Percentiles rank a stretch among this genome's conserved stretches.
phyloP scores from a whole-genome alignment of 2,113 vertebrate genomes.

The Stigmatopora nigra region DNA sequence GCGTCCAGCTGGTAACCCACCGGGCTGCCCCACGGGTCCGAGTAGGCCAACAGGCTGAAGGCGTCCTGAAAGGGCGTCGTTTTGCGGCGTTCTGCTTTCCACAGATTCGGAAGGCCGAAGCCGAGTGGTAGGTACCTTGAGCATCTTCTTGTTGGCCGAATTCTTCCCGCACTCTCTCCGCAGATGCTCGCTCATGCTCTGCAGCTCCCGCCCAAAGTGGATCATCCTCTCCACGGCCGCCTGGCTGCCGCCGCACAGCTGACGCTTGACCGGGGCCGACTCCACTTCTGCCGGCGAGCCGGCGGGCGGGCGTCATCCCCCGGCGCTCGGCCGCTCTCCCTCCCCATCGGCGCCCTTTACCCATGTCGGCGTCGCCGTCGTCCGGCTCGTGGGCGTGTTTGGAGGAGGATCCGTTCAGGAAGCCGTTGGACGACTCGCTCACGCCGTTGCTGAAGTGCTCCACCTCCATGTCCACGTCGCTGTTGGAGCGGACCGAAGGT shows the following conservation, averaged over 20 bases:
- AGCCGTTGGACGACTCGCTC: conserved; percentile 93
- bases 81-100: too few relatives aligned
- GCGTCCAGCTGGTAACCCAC: conserved; percentile 95
- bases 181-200: conserved; percentile 96
- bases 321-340: too few relatives aligned
- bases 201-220: conserved; percentile 93
- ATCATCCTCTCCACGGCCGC: conserved; percentile 98
- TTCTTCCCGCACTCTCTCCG: conserved; percentile 95
- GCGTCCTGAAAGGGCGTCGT: conserved; percentile 75
- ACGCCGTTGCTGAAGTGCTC: conserved; percentile 97
- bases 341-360: conserved; percentile 49
- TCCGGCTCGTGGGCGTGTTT: conserved; percentile 87
- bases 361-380: conserved; percentile 97
- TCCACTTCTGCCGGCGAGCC: conserved; percentile 80
- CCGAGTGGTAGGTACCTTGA: conserved; percentile 76
- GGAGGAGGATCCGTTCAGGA: conserved; percentile 94
- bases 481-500: conserved; percentile 54
- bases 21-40: conserved; percentile 95
- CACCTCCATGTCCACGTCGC: conserved; percentile 96
- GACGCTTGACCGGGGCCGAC: conserved; percentile 83
- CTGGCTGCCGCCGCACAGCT: conserved; percentile 94
- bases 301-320: too few relatives aligned
- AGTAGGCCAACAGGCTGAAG: conserved; percentile 96
- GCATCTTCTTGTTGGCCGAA: conserved; percentile 94
- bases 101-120: too few relatives aligned